Evolutionary conservation across 2,797 vertebrate species (phyloP).

Genomic region (Decapterus maruadsi): DNA sequence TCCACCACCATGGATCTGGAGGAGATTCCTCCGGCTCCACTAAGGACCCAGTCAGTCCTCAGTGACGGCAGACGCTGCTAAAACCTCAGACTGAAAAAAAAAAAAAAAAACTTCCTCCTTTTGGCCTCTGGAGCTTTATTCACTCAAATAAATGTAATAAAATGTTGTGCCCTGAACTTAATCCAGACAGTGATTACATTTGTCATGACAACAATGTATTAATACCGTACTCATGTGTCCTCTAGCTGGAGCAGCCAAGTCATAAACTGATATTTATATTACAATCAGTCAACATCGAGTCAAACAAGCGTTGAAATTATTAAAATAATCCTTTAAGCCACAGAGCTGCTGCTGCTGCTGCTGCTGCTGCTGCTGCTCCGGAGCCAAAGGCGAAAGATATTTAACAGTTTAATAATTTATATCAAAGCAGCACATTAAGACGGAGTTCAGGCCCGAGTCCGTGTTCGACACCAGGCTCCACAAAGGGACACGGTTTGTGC

Average conservation of each 20-base stretch:
- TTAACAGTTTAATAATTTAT: background rate
- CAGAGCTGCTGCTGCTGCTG: background rate
- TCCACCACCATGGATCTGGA: too few relatives aligned
- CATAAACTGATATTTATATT: too few relatives aligned
- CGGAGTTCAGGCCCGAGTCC: background rate
- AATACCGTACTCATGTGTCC: background rate
- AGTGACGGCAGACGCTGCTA: too few relatives aligned
- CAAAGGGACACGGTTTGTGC: background rate
- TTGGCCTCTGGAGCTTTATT: background rate
- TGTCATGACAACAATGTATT: background rate
- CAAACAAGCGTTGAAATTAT: background rate
- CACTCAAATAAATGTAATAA: too few relatives aligned
- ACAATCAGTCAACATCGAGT: too few relatives aligned
- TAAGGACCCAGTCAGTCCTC: too few relatives aligned
- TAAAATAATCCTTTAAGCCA: background rate
- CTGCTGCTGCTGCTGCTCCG: background rate
- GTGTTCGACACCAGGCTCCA: background rate
- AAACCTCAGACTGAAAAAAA: too few relatives aligned
- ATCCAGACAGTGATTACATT: too few relatives aligned
- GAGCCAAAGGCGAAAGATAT: background rate
- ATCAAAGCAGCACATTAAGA: slow-evolving; percentile 13
- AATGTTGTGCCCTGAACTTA: too few relatives aligned
- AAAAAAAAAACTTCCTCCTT: too few relatives aligned
- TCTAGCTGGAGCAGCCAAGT: background rate
- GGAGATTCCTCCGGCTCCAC: too few relatives aligned